Base-by-base conservation (phyloP, 1,140 invertebrate species). In the Leptopilina boulardi region DNA sequence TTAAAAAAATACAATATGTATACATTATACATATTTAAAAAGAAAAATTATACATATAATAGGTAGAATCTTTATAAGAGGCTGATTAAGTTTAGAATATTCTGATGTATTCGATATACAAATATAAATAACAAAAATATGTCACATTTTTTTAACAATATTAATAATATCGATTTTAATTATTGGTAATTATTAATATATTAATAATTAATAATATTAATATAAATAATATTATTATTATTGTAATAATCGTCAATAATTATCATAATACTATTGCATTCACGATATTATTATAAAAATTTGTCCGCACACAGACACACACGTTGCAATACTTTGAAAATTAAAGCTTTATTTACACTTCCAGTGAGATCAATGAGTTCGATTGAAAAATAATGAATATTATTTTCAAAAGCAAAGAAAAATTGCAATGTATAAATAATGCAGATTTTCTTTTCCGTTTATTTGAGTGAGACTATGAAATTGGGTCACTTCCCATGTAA, bases 51-150 rank as follows among this genome's bases (percentile, higher is more conserved):
- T 38, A 38, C 5, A 5, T 30, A 38, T 38, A 38, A 38, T 81
- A 80, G 82, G 66, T 79, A 77, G n/a, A 78, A 77, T 77, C 80
- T 80, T 79, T 79, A 51, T 51, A 82, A 86, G 79, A 84, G 84
- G 84, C 85, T 85, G 81, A 85, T 86, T 81, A 82, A 81, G 82
- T 82, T 84, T 83, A 83, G 79, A 83, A 75, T 66, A 71, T 75
- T 81, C 78, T 75, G 77, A 30, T 80, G 73, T 82, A 80, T 70
- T 80, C 78, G 73, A 80, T 80, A n/a, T n/a, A 82, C 44, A 77
- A 38, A 8, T 5, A 21, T 71, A 71, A 38, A 19, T 71, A 71
- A 38, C n/a, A 9, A 21, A 38, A 21, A 44, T 38, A n/a, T 42
- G 26, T 11, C 11, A 66, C 11, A 11, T 51, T 51, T 51, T 51